Percentiles rank a stretch among this genome's conserved stretches.
These are phyloP conservation scores for Iguana delicatissima DNA, from an alignment of 2,797 vertebrate species.

Conservation along the genomic window DNA sequence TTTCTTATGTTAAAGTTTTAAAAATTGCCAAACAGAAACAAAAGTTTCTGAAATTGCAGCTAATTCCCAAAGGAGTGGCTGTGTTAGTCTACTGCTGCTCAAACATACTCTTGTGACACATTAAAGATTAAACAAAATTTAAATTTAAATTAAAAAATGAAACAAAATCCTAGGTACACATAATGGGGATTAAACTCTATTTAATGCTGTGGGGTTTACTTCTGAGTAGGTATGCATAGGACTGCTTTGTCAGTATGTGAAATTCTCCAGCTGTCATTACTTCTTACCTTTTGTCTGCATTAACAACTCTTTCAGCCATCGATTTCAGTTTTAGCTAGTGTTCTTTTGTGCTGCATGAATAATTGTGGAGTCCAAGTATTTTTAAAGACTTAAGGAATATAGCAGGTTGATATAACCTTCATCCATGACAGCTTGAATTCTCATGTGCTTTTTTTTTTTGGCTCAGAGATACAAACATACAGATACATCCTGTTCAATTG, in stretches of 20 bases:
- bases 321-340: not conserved
- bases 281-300: not conserved
- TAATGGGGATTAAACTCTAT: no score
- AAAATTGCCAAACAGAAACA: no score
- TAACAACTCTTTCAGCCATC: not conserved
- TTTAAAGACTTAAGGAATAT: slow-evolving; percentile 13
- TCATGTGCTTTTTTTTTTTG: slow-evolving; percentile 21
- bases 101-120: no score
- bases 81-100: no score
- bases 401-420: slow-evolving; percentile 9
- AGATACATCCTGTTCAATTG: slow-evolving; percentile 27
- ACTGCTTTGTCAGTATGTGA: not conserved
- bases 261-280: not conserved
- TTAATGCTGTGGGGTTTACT: not conserved
- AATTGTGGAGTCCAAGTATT: not conserved
- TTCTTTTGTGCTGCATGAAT: not conserved
- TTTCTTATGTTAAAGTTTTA: no score
- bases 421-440: slow-evolving; percentile 10
- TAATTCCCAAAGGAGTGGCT: no score
- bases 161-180: no score
- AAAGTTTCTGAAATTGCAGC: no score
- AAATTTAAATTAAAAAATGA: no score
- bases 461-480: slow-evolving; percentile 21
- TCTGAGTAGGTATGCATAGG: not conserved
- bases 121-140: no score